Evolutionary conservation across 2,888 invertebrate genomes (phyloP).

Genomic region (Parochlus steinenii): DNA sequence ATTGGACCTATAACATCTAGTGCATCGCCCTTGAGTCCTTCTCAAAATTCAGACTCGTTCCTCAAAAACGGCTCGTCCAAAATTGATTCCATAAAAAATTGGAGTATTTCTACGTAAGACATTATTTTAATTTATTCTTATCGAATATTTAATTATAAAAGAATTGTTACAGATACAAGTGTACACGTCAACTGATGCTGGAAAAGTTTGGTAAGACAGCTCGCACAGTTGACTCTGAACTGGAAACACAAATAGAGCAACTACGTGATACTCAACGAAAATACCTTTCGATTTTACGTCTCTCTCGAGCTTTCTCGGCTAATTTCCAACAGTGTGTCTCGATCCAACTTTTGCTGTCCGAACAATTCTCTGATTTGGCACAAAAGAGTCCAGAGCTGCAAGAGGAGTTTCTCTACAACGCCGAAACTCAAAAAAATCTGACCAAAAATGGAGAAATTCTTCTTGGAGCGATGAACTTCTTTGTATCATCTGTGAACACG

Average conservation of each 20-base stretch:
- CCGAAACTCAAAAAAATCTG: slow-evolving; percentile 86
- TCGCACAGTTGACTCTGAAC: slow-evolving; percentile 76
- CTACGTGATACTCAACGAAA: slow-evolving; percentile 87
- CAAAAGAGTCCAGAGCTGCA: slow-evolving; percentile 93
- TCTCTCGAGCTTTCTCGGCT: slow-evolving; percentile 69
- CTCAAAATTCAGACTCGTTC: slow-evolving; percentile 43
- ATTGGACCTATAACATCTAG: slow-evolving; percentile 26
- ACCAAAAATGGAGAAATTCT: slow-evolving; percentile 88
- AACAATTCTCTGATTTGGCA: slow-evolving; percentile 87
- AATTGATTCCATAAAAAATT: slow-evolving; percentile 84
- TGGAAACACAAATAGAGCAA: slow-evolving; percentile 86
- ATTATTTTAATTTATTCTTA: too few species aligned
- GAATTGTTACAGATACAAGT: too few species aligned
- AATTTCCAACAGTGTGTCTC: slow-evolving; percentile 80
- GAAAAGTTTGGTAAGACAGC: slow-evolving; percentile 92
- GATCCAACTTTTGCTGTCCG: slow-evolving; percentile 76
- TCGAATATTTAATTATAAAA: too few species aligned
- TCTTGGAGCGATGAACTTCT: slow-evolving; percentile 86
- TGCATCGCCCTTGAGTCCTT: slow-evolving; percentile 23
- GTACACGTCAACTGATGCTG: slow-evolving; percentile 89
- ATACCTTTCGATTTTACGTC: slow-evolving; percentile 71
- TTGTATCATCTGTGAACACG: slow-evolving; percentile 89
- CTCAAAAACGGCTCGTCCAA: slow-evolving; percentile 57
- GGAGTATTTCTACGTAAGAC: slow-evolving; percentile 98
- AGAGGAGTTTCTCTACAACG: slow-evolving; percentile 87